Evolutionary conservation across 2,797 vertebrate species (phyloP), one percentile per base, ranked within the genome.

Genomic region (Ibycter americanus): DNA sequence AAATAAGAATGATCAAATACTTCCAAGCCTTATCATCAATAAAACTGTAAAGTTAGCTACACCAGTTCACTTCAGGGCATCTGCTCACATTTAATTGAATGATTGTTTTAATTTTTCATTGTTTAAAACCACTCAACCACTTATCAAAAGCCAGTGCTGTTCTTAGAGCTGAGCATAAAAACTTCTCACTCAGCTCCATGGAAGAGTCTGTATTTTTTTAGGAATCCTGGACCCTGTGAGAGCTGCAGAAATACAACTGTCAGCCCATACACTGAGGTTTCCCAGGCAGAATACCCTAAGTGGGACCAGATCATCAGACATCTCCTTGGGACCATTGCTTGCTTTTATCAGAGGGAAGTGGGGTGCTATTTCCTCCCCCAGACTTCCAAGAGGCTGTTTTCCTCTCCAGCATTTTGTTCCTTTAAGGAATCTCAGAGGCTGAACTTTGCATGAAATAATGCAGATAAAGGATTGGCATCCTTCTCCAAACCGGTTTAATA

Each of bases 91-190:
- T 90, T 97, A 96, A 97, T 95, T 96, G 92, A 97, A 96, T 87
- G 86, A 96, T 71, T 95, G 78, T 92, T 96, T 96, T 96, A 97
- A 97, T 97, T 96, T 97, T 97, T 97, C 96, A 96, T 97, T 94
- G 94, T 97, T 97, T 93, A 96, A 96, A 96, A 88, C 90, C 90
- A 92, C 84, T 96, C 92, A 94, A 61, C 87, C 89, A 91, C 87
- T 94, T 93, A 94, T 92, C 96, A 96, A 94, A 96, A 68, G 84
- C 55, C 74, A 55, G 72, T 46, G 88, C 78, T 95, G 82, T 55
- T 90, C 87, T 66, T 58, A 34, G n/a, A 91, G 12, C 8, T 1
- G 2, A 83, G 42, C 22, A 85, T 32, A 55, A 91, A 87, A 77
- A 20, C 52, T 74, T 80, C 38, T 92, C 1, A 0, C 34, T 58